Conservation (phyloP, 2,113 vertebrate species). For the Mus musculus region DNA sequence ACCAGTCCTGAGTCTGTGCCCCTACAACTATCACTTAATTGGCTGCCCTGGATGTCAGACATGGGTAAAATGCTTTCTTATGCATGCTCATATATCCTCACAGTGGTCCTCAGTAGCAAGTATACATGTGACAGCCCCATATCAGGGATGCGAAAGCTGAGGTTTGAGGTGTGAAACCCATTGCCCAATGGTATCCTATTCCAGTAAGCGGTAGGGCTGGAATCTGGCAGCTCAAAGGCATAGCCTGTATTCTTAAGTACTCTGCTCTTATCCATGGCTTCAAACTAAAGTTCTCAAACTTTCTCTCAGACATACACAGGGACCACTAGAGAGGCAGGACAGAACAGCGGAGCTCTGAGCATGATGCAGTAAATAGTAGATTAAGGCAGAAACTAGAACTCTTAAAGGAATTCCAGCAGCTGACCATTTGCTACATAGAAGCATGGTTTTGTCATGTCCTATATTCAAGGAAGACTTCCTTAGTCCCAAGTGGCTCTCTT, state of each 20-base stretch:
- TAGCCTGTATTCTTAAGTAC: background rate
- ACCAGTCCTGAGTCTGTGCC: background rate
- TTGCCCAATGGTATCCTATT: background rate
- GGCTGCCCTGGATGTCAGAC: background rate
- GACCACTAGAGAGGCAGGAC: background rate
- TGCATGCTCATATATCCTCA: background rate
- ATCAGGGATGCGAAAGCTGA: conserved; percentile 37
- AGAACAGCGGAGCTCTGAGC: background rate
- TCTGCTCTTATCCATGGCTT: background rate
- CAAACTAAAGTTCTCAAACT: background rate
- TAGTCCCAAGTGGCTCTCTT: background rate
- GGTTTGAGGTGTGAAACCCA: background rate
- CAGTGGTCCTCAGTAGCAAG: background rate
- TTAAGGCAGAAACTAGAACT: background rate
- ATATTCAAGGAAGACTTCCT: background rate
- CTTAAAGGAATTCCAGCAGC: background rate
- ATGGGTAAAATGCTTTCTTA: background rate
- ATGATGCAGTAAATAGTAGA: background rate
- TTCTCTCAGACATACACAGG: background rate
- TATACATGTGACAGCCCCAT: background rate
- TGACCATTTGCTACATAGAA: background rate
- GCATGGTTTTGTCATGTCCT: background rate
- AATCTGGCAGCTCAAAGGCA: background rate
- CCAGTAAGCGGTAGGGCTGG: background rate
- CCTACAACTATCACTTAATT: background rate